Evolutionary conservation across 2,888 invertebrate species (phyloP).

Genomic region (Orthosia gracilis): DNA sequence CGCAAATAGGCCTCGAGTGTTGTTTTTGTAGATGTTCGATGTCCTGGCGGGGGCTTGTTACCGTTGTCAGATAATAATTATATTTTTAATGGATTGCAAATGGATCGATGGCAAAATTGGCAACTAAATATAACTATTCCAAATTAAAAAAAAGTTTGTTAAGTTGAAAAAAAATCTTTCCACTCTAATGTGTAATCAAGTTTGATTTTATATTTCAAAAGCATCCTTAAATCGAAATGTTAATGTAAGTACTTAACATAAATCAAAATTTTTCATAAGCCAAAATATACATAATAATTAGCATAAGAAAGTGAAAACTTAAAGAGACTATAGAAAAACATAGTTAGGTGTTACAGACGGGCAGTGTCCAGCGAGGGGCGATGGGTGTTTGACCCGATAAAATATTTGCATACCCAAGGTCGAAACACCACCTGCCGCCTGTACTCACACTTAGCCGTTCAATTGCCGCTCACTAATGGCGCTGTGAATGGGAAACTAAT

Average conservation of each 20-base stretch:
- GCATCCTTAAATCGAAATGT: neutral
- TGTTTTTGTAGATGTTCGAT: no score
- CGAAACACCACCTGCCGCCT: constrained; percentile 78
- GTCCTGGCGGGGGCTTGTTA: no score
- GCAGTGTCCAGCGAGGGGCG: constrained; percentile 60
- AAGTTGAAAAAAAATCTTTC: no score
- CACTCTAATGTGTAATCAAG: neutral
- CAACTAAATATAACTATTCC: no score
- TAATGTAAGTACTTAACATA: neutral
- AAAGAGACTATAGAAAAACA: constrained; percentile 43
- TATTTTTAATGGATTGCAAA: no score
- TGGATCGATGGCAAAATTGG: no score
- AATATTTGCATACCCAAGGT: constrained; percentile 84
- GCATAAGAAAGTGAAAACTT: constrained; percentile 60
- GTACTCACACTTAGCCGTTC: constrained; percentile 63
- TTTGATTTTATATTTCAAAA: neutral
- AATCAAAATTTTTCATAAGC: neutral
- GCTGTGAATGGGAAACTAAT: constrained; percentile 65
- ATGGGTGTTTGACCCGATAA: constrained; percentile 80
- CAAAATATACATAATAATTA: constrained; percentile 36
- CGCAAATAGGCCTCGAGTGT: no score
- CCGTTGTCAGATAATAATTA: no score
- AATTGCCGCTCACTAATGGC: constrained; percentile 63
- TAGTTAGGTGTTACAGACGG: constrained; percentile 44
- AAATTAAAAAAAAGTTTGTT: no score